A percentile compares a stretch with the other conserved stretches of the same genome.
Evolutionary conservation across 37 sponge, comb jelly and placozoan genomes (phyloP).

Genomic region (Eunapius fragilis): DNA sequence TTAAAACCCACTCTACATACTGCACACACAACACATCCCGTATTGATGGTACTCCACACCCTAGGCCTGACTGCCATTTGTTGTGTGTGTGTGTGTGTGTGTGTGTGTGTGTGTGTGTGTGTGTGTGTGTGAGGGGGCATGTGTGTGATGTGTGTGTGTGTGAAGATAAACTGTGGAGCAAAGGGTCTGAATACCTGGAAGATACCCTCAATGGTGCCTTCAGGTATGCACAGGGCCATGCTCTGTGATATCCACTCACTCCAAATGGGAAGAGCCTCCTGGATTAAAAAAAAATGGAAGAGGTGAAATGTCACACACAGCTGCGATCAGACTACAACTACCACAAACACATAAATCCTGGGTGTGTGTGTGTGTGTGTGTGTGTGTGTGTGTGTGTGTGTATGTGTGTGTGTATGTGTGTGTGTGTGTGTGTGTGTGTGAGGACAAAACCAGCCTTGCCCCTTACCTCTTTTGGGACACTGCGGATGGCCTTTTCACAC

Average conservation of each 20-base stretch:
- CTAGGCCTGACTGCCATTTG: slow-evolving; percentile 15
- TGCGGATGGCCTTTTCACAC: background rate
- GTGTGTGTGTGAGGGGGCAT: slow-evolving; percentile 14
- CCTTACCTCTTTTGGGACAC: slow-evolving; percentile 31
- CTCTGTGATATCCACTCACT: slow-evolving; percentile 30
- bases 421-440: too few relatives aligned
- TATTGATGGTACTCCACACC: background rate
- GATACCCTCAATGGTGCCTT: slow-evolving; percentile 16
- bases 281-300: too few relatives aligned
- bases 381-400: too few relatives aligned
- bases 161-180: background rate
- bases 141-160: background rate
- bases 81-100: background rate
- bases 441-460: background rate
- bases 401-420: too few relatives aligned
- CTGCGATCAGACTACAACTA: too few relatives aligned
- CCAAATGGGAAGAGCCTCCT: slow-evolving; percentile 61
- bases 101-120: slow-evolving; percentile 20
- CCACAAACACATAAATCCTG: too few relatives aligned
- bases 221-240: background rate
- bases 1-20: slow-evolving; percentile 63
- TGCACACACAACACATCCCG: slow-evolving; percentile 1
- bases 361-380: too few relatives aligned
- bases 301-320: too few relatives aligned
- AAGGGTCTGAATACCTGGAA: slow-evolving; percentile 15